Conservation (phyloP, 1,140 invertebrate species). For the Psilanteris sp. region DNA sequence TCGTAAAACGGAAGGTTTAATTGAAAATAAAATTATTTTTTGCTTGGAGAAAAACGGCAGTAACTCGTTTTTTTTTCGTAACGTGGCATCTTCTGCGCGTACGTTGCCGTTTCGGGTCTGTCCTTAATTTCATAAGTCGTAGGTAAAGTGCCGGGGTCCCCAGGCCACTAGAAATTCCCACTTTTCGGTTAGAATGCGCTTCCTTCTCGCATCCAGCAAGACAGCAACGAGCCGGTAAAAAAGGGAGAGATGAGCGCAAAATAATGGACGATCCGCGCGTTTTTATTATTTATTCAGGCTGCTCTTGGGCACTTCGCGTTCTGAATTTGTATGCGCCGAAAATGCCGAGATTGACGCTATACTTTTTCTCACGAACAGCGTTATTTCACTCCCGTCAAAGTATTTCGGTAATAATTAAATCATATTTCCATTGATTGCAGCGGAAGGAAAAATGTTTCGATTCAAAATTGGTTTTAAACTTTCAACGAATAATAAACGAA, state of each 20-base stretch:
- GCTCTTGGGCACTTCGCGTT: constrained; percentile 41
- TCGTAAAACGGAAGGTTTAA: too few relatives aligned
- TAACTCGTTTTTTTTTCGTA: not conserved
- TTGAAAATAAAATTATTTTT: too few relatives aligned
- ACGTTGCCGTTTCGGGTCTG: constrained; percentile 12
- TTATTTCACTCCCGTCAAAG: not conserved
- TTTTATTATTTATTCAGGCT: constrained; percentile 64
- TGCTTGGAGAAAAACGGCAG: too few relatives aligned
- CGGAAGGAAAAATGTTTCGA: too few relatives aligned
- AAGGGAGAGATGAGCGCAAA: constrained; percentile 49
- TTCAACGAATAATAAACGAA: too few relatives aligned
- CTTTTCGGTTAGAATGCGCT: constrained; percentile 47
- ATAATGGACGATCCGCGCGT: constrained; percentile 60
- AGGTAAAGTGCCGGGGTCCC: constrained; percentile 26
- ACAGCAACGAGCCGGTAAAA: constrained; percentile 12
- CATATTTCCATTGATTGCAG: not conserved
- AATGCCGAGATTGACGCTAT: constrained; percentile 24
- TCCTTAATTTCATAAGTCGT: constrained; percentile 54
- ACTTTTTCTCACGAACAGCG: constrained; percentile 3
- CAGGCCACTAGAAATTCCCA: constrained; percentile 33
- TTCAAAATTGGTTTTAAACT: too few relatives aligned
- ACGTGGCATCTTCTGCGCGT: too few relatives aligned
- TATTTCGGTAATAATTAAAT: not conserved
- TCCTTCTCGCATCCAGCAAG: constrained; percentile 20
- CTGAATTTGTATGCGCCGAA: constrained; percentile 57